Evolutionary conservation across 2,888 invertebrate genomes (phyloP).

Genomic region (Limnephilus marmoratus): DNA sequence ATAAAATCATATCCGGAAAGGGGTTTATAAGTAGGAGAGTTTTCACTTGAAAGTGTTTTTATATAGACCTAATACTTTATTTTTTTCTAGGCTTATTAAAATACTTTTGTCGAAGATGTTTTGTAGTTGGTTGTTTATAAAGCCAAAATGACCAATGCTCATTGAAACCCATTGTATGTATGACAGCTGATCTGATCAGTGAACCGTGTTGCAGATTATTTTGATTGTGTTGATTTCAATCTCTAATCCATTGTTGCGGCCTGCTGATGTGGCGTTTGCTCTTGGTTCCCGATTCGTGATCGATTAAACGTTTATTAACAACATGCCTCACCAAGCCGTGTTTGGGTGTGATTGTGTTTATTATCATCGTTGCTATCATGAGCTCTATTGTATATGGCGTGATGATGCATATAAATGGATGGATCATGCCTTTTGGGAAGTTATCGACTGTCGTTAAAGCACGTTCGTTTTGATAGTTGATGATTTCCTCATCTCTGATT

Average conservation of each 20-base stretch:
- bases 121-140: background rate
- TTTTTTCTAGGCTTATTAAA: too few species aligned
- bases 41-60: too few species aligned
- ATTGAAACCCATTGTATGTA: too few species aligned
- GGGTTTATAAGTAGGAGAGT: too few species aligned
- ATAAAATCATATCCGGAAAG: too few species aligned
- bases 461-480: background rate
- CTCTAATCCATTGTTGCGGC: background rate
- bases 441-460: background rate
- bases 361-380: background rate
- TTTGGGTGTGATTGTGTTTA: background rate
- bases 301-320: background rate
- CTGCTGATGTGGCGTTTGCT: background rate
- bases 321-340: background rate
- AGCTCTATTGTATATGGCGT: background rate
- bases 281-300: background rate
- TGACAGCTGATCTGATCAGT: background rate
- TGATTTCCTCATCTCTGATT: background rate
- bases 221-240: background rate
- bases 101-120: too few species aligned
- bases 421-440: slow-evolving; percentile 2
- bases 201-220: background rate
- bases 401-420: background rate
- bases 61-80: too few species aligned
- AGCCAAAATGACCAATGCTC: too few species aligned